Conservation (phyloP, 2,113 vertebrate genomes). For the Chloroceryle aenea region DNA sequence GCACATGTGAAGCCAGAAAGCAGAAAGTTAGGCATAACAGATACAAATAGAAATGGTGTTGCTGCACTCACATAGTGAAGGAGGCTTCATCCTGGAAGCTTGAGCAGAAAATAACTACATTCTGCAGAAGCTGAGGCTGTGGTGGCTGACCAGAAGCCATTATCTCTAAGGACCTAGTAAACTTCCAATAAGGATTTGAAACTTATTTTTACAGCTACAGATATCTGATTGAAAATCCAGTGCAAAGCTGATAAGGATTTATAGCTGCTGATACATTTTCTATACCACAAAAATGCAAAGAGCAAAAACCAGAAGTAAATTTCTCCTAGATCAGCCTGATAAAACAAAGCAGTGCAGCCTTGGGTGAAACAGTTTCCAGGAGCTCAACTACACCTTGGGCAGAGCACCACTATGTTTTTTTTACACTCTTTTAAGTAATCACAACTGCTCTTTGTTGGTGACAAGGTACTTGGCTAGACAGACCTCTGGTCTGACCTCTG, state of each 20-base stretch:
- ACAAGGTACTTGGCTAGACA: background rate
- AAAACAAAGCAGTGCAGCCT: background rate
- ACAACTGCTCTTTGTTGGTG: background rate
- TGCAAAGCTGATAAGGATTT: background rate
- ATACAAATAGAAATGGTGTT: background rate
- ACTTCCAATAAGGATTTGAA: background rate
- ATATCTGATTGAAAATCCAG: background rate
- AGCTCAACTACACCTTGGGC: background rate
- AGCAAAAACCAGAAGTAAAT: background rate
- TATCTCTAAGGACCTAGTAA: background rate
- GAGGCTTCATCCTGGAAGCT: background rate
- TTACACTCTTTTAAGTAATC: background rate
- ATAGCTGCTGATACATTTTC: background rate
- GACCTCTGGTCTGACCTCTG: background rate
- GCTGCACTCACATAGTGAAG: background rate
- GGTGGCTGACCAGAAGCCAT: background rate
- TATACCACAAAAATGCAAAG: background rate
- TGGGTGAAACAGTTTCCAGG: background rate
- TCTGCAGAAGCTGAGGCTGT: background rate
- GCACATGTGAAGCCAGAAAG: background rate
- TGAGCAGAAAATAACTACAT: background rate
- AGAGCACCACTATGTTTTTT: background rate
- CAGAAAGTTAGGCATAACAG: fast-evolving
- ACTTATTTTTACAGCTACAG: background rate
- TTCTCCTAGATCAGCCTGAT: background rate